A percentile compares a stretch with the other conserved stretches of the same genome.
Conservation (phyloP, 2,888 invertebrate genomes). For the Dynastes grantii region DNA sequence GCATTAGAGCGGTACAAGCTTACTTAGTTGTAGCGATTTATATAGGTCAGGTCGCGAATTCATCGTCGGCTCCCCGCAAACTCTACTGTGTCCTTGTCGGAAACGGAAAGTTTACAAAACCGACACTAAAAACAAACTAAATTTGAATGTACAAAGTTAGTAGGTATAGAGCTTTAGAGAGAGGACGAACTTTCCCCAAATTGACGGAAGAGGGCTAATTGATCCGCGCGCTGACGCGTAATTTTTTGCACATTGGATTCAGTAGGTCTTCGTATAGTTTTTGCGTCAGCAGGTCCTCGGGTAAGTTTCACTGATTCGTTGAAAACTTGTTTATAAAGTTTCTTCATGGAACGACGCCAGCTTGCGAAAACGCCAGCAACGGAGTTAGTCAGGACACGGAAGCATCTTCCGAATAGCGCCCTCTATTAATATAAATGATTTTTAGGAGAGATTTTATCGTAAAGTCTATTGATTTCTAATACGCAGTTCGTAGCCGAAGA, state of each 20-base stretch:
- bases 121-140: slow-evolving; percentile 12
- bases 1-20: background rate
- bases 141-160: slow-evolving; percentile 22
- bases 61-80: background rate
- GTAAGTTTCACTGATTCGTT: background rate
- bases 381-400: no score
- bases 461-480: no score
- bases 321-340: slow-evolving; percentile 14
- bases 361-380: no score
- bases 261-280: background rate
- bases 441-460: no score
- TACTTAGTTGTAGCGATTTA: background rate
- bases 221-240: slow-evolving; percentile 1
- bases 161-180: background rate
- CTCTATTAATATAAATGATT: no score
- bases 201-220: slow-evolving; percentile 5
- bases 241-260: slow-evolving; percentile 4
- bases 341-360: background rate
- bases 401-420: no score
- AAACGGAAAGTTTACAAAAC: slow-evolving; percentile 23
- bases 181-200: background rate
- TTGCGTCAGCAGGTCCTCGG: background rate
- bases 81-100: background rate
- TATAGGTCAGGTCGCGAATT: slow-evolving; percentile 18
- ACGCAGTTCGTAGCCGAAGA: no score